Conservation (phyloP, 2,888 invertebrate species). For the Nomada hirtipes region DNA sequence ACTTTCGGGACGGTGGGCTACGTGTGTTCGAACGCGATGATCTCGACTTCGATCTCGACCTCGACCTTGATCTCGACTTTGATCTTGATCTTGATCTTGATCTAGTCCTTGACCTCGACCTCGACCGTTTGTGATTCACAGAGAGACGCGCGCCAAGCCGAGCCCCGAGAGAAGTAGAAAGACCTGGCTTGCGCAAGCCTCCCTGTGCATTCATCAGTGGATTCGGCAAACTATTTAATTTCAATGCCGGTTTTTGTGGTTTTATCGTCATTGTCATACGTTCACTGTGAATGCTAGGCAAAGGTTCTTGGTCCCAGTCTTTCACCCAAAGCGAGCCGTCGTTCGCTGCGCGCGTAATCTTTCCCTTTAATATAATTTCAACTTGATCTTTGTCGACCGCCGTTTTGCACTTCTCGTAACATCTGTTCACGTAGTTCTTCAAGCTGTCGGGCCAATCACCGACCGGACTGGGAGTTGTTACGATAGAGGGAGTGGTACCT, state of each 20-base stretch:
- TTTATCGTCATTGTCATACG: constrained; percentile 89
- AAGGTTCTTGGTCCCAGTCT: constrained; percentile 97
- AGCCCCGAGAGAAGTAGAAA: constrained; percentile 87
- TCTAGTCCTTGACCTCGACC: constrained; percentile 78
- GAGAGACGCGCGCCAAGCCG: constrained; percentile 86
- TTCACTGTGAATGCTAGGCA: constrained; percentile 94
- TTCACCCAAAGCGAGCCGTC: constrained; percentile 94
- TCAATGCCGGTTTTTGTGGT: constrained; percentile 85
- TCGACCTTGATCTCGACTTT: constrained; percentile 71
- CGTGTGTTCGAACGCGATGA: constrained; percentile 83
- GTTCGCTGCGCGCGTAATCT: constrained; percentile 95
- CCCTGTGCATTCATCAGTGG: constrained; percentile 73
- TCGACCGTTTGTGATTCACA: constrained; percentile 77
- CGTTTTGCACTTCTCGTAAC: constrained; percentile 95
- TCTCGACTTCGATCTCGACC: constrained; percentile 81
- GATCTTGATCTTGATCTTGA: constrained; percentile 76
- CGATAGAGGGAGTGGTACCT: constrained; percentile 77
- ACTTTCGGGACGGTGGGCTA: constrained; percentile 80
- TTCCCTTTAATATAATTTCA: constrained; percentile 96
- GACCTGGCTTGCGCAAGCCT: constrained; percentile 83
- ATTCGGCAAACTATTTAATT: constrained; percentile 70
- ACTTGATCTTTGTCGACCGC: constrained; percentile 96
- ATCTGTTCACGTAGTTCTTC: constrained; percentile 95
- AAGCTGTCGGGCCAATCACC: constrained; percentile 92
- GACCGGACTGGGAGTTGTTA: constrained; percentile 84